Evolutionary conservation across 2,797 vertebrate species (phyloP).

Genomic region (Micropoecilia bifurca): DNA sequence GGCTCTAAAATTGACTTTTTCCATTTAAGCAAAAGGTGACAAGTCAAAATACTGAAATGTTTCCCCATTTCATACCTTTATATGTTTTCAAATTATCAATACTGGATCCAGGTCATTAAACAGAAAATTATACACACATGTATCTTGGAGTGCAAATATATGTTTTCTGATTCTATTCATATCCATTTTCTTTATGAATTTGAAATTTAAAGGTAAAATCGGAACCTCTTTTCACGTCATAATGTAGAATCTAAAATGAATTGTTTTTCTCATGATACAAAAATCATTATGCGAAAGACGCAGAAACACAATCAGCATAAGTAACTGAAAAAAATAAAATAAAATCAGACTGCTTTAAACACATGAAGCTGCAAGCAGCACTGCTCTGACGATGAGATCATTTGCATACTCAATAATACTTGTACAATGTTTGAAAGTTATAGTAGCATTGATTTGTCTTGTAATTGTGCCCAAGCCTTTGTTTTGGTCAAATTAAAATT

Average conservation of each 20-base stretch:
- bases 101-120: not conserved
- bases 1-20: too few relatives aligned
- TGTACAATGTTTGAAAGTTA: not conserved
- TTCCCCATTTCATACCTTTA: too few relatives aligned
- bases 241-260: too few relatives aligned
- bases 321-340: not conserved
- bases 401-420: not conserved
- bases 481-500: slow-evolving; percentile 58
- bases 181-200: not conserved
- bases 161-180: slow-evolving; percentile 16
- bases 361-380: not conserved
- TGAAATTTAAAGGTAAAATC: too few relatives aligned
- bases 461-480: slow-evolving; percentile 25
- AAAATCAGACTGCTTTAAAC: not conserved
- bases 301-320: not conserved
- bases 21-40: too few relatives aligned
- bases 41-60: too few relatives aligned
- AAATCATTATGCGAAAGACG: not conserved
- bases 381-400: not conserved
- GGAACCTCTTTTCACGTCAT: too few relatives aligned
- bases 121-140: not conserved
- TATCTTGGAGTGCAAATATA: not conserved
- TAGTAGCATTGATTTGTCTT: slow-evolving; percentile 13
- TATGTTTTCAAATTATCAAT: not conserved
- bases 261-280: not conserved